A percentile compares a stretch with the other conserved stretches of the same genome.
Conservation (phyloP, 2,797 vertebrate genomes). For the Monodelphis domestica region DNA sequence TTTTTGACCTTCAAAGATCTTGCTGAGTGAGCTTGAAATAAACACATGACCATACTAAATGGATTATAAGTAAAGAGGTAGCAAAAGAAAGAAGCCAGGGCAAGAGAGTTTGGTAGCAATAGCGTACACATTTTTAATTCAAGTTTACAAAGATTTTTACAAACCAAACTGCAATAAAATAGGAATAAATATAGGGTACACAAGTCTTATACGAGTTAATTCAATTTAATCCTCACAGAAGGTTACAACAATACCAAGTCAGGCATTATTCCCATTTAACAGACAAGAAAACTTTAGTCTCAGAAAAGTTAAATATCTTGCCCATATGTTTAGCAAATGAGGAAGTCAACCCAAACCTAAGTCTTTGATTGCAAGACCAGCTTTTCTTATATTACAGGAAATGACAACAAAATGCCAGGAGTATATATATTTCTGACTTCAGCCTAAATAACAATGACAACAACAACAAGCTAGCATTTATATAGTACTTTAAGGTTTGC, state of each 20-base stretch:
- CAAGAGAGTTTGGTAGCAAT: background rate
- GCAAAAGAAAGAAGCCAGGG: background rate
- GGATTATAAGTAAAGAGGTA: background rate
- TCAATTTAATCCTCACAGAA: constrained; percentile 12
- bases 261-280: constrained; percentile 13
- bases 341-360: background rate
- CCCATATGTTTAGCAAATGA: background rate
- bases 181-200: background rate
- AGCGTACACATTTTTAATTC: background rate
- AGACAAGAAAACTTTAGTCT: background rate
- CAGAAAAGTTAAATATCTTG: background rate
- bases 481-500: background rate
- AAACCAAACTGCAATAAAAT: background rate
- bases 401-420: background rate
- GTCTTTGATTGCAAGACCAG: background rate
- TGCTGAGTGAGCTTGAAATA: background rate
- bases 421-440: background rate
- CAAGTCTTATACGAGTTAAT: background rate
- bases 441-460: background rate
- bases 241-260: background rate
- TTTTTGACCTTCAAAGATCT: background rate
- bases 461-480: background rate
- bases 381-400: background rate
- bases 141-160: background rate
- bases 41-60: background rate